These are phyloP conservation scores for Cichladusa arquata DNA, from an alignment of 2,113 vertebrate genomes.

Conservation along the genomic window DNA sequence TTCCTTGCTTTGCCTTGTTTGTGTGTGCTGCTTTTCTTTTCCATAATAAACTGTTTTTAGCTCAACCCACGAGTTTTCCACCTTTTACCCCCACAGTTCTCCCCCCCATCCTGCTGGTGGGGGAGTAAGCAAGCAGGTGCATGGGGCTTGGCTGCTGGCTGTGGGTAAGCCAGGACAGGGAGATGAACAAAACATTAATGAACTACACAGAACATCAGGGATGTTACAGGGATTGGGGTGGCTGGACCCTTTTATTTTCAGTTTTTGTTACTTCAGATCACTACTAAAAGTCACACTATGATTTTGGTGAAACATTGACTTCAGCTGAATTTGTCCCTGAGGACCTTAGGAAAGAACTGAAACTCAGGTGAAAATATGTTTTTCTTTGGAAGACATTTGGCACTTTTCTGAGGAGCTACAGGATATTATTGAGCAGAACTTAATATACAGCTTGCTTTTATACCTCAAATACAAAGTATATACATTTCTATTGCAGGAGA, in stretches of 20 bases:
- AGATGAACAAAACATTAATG: background rate
- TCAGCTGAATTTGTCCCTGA: background rate
- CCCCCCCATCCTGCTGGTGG: background rate
- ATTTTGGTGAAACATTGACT: background rate
- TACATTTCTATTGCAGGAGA: background rate
- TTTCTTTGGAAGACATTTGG: background rate
- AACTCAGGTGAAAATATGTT: background rate
- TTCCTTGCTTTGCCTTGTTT: background rate
- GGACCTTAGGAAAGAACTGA: background rate
- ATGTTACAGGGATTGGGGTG: background rate
- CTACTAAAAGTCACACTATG: background rate
- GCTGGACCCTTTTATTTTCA: background rate
- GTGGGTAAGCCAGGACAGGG: background rate
- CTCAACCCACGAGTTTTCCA: background rate
- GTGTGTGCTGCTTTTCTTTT: background rate
- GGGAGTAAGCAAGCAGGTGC: rapidly evolving
- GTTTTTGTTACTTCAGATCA: background rate
- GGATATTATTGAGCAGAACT: background rate
- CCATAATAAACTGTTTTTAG: background rate
- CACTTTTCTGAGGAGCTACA: background rate
- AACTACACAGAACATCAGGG: background rate
- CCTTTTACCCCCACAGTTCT: background rate
- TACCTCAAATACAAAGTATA: background rate
- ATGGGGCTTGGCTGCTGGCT: background rate
- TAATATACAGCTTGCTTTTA: background rate